Evolutionary conservation across 2,797 vertebrate genomes (phyloP).

Genomic region (Nyctalus aviator): DNA sequence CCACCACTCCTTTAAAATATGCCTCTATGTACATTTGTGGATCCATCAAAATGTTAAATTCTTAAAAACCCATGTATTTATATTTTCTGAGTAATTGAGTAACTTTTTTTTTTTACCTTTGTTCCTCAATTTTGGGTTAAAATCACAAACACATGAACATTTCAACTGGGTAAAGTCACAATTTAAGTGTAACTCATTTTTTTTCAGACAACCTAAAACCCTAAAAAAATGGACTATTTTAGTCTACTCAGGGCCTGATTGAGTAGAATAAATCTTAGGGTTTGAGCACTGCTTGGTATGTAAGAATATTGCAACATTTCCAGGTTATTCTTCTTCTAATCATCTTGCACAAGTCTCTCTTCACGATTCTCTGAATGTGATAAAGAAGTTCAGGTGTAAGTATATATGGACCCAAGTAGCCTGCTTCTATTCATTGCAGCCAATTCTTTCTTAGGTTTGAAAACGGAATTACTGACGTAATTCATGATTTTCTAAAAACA

Average conservation of each 20-base stretch:
- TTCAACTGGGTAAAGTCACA: background rate
- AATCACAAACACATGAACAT: slow-evolving; percentile 18
- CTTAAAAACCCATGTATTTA: background rate
- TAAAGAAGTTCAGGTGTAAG: background rate
- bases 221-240: background rate
- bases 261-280: background rate
- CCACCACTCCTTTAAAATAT: background rate
- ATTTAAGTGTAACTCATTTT: background rate
- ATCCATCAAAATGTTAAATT: background rate
- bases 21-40: background rate
- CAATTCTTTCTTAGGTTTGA: slow-evolving; percentile 13
- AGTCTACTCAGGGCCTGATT: background rate
- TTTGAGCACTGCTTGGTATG: background rate
- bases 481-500: slow-evolving; percentile 18
- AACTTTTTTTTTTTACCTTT: slow-evolving; percentile 14
- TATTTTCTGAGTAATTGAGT: background rate
- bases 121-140: slow-evolving; percentile 47
- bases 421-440: slow-evolving; percentile 29
- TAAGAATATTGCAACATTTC: background rate
- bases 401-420: background rate
- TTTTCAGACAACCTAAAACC: slow-evolving; percentile 9
- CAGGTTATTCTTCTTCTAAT: slow-evolving; percentile 4
- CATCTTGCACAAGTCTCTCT: background rate
- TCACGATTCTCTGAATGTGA: background rate
- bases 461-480: slow-evolving; percentile 28